Percentiles rank a stretch among this genome's conserved stretches.
Conservation (phyloP, 2,113 vertebrate genomes). For the Cercocebus atys region DNA sequence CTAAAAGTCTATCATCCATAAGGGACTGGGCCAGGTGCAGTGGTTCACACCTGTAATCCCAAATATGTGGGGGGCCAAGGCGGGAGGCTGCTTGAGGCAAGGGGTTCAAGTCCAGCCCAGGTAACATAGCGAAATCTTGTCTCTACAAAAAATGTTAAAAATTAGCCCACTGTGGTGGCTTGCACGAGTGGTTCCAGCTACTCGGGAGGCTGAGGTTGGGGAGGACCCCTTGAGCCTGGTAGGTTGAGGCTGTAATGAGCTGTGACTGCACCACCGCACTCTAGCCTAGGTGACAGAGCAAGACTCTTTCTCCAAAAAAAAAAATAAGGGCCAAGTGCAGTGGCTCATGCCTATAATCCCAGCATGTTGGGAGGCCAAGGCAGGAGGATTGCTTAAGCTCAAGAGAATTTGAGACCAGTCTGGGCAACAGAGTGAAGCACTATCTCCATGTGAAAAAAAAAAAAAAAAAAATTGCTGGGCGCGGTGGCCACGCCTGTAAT, state of each 20-base stretch:
- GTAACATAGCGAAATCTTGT: neutral
- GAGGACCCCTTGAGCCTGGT: neutral
- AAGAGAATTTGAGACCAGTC: too few relatives aligned
- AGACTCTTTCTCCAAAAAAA: neutral
- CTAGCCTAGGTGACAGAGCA: neutral
- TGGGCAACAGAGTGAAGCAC: too few relatives aligned
- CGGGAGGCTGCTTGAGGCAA: neutral
- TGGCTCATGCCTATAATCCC: neutral
- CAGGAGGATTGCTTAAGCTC: too few relatives aligned
- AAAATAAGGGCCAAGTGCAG: neutral
- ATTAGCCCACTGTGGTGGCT: neutral
- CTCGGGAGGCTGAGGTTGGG: neutral
- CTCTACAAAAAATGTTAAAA: neutral
- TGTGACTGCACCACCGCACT: neutral
- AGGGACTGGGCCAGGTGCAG: neutral
- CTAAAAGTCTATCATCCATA: too few relatives aligned
- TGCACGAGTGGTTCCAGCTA: neutral
- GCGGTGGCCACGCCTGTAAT: too few relatives aligned
- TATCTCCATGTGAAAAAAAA: too few relatives aligned
- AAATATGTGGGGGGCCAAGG: neutral
- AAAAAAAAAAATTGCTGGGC: too few relatives aligned
- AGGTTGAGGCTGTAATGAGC: neutral
- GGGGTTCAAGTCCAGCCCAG: neutral
- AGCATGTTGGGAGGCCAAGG: neutral
- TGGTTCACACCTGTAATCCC: neutral